Percentiles rank a stretch among this genome's conserved stretches.
phyloP scores from a whole-genome alignment of 1,140 invertebrate genomes.

The Hylyphantes graminicola region DNA sequence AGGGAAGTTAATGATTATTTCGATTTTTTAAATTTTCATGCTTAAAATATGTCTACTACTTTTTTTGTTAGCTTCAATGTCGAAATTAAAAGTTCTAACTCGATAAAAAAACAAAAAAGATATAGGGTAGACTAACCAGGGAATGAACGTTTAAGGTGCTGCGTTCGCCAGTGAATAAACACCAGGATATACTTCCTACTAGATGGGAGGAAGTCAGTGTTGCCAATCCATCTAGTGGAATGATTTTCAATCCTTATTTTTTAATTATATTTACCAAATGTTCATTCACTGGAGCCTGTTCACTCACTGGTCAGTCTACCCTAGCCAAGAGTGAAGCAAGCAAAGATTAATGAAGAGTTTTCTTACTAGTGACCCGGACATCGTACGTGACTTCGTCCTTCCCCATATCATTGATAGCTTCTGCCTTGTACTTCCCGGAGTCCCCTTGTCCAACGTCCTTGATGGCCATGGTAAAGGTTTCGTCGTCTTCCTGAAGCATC shows the following conservation, averaged over 20 bases:
- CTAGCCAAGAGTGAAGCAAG: background rate
- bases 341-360: slow-evolving; percentile 75
- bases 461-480: slow-evolving; percentile 82
- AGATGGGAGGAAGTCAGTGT: too few relatives aligned
- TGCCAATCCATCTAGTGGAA: too few relatives aligned
- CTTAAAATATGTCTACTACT: background rate
- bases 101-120: background rate
- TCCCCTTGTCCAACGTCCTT: slow-evolving; percentile 85
- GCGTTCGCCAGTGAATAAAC: too few relatives aligned
- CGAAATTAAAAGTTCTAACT: background rate
- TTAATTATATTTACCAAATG: too few relatives aligned
- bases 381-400: slow-evolving; percentile 52
- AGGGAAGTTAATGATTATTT: too few relatives aligned
- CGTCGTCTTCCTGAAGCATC: slow-evolving; percentile 74
- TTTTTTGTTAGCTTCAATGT: background rate
- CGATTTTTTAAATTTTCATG: too few relatives aligned
- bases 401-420: slow-evolving; percentile 80
- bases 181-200: too few relatives aligned
- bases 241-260: too few relatives aligned
- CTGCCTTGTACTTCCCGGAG: slow-evolving; percentile 88
- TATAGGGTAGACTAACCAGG: too few relatives aligned
- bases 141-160: too few relatives aligned
- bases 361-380: slow-evolving; percentile 72
- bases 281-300: too few relatives aligned
- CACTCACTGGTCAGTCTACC: too few relatives aligned